Evolutionary conservation across 2,888 invertebrate species (phyloP).

Genomic region (Dioctria rufipes): DNA sequence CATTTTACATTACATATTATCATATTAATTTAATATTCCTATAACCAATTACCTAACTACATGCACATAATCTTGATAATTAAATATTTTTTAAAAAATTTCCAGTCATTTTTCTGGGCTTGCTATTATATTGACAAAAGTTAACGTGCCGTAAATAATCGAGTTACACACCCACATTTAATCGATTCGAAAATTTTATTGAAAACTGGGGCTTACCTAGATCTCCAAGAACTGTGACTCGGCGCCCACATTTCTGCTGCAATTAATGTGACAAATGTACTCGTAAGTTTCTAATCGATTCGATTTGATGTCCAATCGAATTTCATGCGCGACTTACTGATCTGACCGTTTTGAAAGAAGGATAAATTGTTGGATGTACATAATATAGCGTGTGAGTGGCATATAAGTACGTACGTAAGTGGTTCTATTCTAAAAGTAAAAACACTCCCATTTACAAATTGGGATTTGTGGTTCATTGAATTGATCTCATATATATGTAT

Average conservation of each 20-base stretch:
- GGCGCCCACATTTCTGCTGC: constrained; percentile 4
- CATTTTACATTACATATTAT: neutral
- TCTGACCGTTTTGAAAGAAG: constrained; percentile 39
- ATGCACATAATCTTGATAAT: neutral
- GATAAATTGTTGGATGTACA: neutral
- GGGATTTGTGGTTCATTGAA: constrained; percentile 46
- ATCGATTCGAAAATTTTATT: constrained; percentile 42
- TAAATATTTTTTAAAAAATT: neutral
- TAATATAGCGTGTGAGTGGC: neutral
- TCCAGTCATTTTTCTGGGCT: constrained; percentile 1
- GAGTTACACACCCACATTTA: constrained; percentile 48
- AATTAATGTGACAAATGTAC: constrained; percentile 30
- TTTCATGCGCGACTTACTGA: constrained; percentile 54
- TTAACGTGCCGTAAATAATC: constrained; percentile 52
- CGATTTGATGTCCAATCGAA: constrained; percentile 52
- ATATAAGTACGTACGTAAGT: neutral
- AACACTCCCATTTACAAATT: constrained; percentile 26
- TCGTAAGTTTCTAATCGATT: constrained; percentile 48
- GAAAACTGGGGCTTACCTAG: constrained; percentile 46
- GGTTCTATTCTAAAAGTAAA: neutral
- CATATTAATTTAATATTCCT: neutral
- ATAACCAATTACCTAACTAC: constrained; percentile 16
- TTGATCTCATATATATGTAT: neutral
- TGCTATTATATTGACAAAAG: constrained; percentile 22
- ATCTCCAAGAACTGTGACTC: constrained; percentile 46